Evolutionary conservation across 2,888 invertebrate genomes (phyloP).

Genomic region (Sialis lutaria): DNA sequence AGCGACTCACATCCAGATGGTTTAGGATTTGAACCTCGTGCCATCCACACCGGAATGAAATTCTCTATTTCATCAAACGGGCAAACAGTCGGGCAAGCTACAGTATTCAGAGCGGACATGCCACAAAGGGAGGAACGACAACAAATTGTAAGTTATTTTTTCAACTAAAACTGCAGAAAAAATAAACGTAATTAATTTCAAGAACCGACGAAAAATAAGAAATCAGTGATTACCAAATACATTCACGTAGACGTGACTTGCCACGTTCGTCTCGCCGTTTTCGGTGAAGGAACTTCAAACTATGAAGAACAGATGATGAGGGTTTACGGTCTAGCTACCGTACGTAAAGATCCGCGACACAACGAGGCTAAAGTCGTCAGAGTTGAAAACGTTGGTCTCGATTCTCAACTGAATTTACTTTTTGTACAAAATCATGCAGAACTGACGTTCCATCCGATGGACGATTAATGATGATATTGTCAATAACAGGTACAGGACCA

Average conservation of each 20-base stretch:
- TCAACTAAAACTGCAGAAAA: not conserved
- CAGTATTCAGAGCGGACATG: constrained; percentile 46
- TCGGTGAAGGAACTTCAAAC: constrained; percentile 36
- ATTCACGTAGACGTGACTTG: constrained; percentile 52
- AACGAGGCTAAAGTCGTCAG: constrained; percentile 34
- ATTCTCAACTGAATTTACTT: constrained; percentile 46
- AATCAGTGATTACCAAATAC: constrained; percentile 38
- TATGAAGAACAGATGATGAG: constrained; percentile 43
- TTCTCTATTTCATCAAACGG: constrained; percentile 42
- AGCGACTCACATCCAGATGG: constrained; percentile 61
- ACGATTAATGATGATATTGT: not conserved
- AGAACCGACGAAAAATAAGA: constrained; percentile 20
- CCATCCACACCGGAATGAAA: constrained; percentile 46
- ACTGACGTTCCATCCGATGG: constrained; percentile 40
- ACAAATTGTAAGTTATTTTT: constrained; percentile 26
- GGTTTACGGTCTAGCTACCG: constrained; percentile 46
- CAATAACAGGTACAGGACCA: no score
- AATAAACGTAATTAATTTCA: constrained; percentile 11
- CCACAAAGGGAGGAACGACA: constrained; percentile 49
- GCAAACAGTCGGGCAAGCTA: constrained; percentile 43
- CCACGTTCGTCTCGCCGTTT: constrained; percentile 40
- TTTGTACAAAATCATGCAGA: constrained; percentile 47
- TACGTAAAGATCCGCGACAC: constrained; percentile 39
- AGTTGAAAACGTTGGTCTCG: constrained; percentile 48
- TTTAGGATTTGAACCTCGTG: constrained; percentile 47